phyloP scores from a whole-genome alignment of 2,888 invertebrate species.

The Andrena bicolor region DNA sequence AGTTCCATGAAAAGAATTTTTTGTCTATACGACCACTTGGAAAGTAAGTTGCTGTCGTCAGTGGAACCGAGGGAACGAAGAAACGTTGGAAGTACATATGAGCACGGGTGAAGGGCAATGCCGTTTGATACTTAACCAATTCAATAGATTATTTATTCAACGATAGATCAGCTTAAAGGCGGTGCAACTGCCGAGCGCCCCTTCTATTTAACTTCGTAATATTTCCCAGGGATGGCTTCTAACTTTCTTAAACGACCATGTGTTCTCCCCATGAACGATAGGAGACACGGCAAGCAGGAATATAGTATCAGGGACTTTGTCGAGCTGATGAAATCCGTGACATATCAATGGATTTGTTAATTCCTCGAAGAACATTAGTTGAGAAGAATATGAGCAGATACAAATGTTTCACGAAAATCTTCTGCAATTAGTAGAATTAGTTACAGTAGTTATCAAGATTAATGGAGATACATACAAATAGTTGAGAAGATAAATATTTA shows the following conservation, averaged over 20 bases:
- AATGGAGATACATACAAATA: no score
- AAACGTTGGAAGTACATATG: not conserved
- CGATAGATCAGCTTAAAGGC: not conserved
- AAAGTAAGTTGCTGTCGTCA: not conserved
- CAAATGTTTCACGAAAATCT: no score
- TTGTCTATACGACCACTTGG: not conserved
- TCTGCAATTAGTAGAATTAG: no score
- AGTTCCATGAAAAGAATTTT: no score
- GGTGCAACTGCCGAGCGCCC: not conserved
- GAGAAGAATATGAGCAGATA: no score
- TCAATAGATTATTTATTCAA: not conserved
- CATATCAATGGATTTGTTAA: not conserved
- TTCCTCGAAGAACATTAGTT: no score
- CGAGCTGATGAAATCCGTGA: not conserved
- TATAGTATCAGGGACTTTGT: not conserved
- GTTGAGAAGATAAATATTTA: no score
- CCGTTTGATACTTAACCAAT: not conserved
- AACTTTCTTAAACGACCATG: not conserved
- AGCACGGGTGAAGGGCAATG: no score
- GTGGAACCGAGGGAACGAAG: not conserved
- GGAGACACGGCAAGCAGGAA: not conserved
- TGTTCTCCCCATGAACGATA: not conserved
- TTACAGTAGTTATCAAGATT: no score
- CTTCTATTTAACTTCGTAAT: no score
- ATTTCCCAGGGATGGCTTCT: not conserved